Base-by-base conservation (phyloP, 2,797 vertebrate species). In the Syndactyla subalaris region DNA sequence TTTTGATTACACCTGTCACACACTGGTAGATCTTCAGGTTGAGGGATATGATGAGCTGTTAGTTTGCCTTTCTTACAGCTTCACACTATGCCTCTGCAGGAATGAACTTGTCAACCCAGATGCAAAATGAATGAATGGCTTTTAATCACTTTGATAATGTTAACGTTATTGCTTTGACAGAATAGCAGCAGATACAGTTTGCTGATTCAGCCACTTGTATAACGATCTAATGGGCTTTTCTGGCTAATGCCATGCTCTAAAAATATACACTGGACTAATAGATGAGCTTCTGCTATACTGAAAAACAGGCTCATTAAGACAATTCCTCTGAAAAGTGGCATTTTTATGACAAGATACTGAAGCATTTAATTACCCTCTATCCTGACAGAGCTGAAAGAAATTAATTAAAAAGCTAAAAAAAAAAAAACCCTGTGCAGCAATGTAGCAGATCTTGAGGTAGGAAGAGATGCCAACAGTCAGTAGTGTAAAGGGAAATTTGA, bases 201-300 rank as follows among this genome's bases (percentile, higher is more conserved):
- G 96, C 97, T 97, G 97, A 97, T 91, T 97, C 96, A 97, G 96
- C 91, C 89, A 93, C 96, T 96, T 96, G 91, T 96, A 67, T 96
- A 96, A 96, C 38, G 45, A 95, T 93, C 93, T 94, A 97, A 96
- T 94, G 94, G 93, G 85, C 89, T 96, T 96, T 94, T 95, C 93
- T 95, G 95, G 89, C 93, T 95, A 96, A 97, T 94, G 85, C 93
- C 83, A 72, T 62, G 49, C 78, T 95, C 96, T 96, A 97, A 97
- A 97, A 97, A 96, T 96, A 97, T 70, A 73, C 82, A 85, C 87
- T 83, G 92, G 94, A 88, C 93, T 95, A 95, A 96, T 94, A 96
- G 92, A 97, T 94, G 90, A 94, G 92, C 66, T 32, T 91, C 83
- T 71, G 76, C 91, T 91, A 55, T 59, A 79, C 65, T 78, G 92